Percentiles rank a stretch among this genome's conserved stretches.
Evolutionary conservation across 2,113 vertebrate species (phyloP).

Genomic region (Fulmarus glacialis): DNA sequence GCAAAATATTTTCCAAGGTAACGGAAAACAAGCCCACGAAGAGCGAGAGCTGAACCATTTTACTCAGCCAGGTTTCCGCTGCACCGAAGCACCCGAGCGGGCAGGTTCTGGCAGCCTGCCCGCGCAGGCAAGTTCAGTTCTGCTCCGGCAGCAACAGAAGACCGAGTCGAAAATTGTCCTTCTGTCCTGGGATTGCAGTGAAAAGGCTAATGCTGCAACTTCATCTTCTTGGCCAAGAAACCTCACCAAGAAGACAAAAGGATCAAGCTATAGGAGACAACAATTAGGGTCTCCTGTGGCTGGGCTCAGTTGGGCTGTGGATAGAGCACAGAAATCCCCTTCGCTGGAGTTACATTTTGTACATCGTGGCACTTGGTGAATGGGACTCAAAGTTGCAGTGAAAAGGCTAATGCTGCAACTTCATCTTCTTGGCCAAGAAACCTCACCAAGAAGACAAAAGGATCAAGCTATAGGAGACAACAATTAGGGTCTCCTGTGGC

Average conservation of each 20-base stretch:
- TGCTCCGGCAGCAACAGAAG: not conserved
- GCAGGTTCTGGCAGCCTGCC: not conserved
- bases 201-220: not conserved
- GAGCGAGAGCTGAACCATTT: not conserved
- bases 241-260: not conserved
- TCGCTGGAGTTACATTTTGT: rapidly evolving
- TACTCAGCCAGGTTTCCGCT: not conserved
- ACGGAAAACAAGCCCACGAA: not conserved
- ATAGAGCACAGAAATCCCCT: not conserved
- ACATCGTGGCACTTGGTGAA: not conserved
- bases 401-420: not conserved
- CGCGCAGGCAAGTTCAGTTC: not conserved
- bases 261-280: not conserved
- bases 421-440: not conserved
- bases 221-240: not conserved
- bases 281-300: not conserved
- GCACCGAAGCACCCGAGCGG: rapidly evolving
- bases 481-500: not conserved
- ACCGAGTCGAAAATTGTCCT: rapidly evolving
- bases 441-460: not conserved
- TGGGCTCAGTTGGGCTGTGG: not conserved
- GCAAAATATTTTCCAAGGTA: not conserved
- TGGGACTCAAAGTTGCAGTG: not conserved
- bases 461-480: not conserved
- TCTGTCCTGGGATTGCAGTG: not conserved